Percentiles rank a stretch among this genome's conserved stretches.
These are phyloP conservation scores for Thereva nobilitata DNA, from an alignment of 2,888 invertebrate species.

Conservation along the genomic window DNA sequence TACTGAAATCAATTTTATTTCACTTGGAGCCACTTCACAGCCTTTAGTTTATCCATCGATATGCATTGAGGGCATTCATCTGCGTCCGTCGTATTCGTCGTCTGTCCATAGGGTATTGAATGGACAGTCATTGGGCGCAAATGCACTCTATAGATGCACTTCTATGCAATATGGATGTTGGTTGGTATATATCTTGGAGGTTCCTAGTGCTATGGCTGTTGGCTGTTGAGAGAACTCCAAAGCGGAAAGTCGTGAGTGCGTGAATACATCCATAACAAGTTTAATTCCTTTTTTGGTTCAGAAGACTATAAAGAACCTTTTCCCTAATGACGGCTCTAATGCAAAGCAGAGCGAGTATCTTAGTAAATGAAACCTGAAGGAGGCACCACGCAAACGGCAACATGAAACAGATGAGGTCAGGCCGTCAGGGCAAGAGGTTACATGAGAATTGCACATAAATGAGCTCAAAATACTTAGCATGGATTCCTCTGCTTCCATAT, in stretches of 20 bases:
- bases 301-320: constrained; percentile 37
- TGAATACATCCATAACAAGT: constrained; percentile 40
- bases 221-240: not conserved
- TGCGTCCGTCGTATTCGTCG: not conserved
- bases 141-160: not conserved
- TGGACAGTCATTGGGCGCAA: constrained; percentile 19
- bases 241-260: constrained; percentile 41
- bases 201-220: too few relatives aligned
- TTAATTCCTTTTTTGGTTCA: constrained; percentile 40
- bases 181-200: too few relatives aligned
- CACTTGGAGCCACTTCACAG: constrained; percentile 14
- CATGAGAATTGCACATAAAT: constrained; percentile 34
- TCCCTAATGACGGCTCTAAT: constrained; percentile 38
- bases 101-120: constrained; percentile 9
- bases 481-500: constrained; percentile 33
- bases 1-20: constrained; percentile 29
- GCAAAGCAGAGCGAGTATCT: constrained; percentile 33
- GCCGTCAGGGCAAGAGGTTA: constrained; percentile 30
- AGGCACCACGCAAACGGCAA: constrained; percentile 31
- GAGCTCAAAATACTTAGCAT: constrained; percentile 27
- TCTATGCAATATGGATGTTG: constrained; percentile 18
- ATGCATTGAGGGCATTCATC: constrained; percentile 31
- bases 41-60: constrained; percentile 14
- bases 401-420: constrained; percentile 39
- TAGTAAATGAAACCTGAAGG: constrained; percentile 34